These are phyloP conservation scores for Lepidurus apus DNA, from an alignment of 1,140 invertebrate species.

Conservation along the genomic window DNA sequence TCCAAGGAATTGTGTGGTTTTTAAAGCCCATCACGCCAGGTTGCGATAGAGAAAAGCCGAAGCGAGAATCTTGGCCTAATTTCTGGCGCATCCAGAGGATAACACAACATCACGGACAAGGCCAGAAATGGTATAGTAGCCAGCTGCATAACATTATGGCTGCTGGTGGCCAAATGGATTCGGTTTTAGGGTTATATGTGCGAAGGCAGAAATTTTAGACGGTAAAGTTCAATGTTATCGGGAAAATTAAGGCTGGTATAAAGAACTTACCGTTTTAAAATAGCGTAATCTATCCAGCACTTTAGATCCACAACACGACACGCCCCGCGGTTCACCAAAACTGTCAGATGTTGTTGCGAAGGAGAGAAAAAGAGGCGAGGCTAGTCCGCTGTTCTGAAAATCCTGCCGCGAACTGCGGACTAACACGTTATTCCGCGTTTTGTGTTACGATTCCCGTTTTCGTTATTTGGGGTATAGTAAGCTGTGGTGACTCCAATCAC, in stretches of 20 bases:
- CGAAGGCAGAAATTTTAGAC: not conserved
- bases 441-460: too few relatives aligned
- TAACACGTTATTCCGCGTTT: too few relatives aligned
- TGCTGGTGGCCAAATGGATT: not conserved
- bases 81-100: not conserved
- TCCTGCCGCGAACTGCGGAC: too few relatives aligned
- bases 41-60: too few relatives aligned
- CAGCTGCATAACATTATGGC: slow-evolving; percentile 21
- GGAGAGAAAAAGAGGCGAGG: slow-evolving; percentile 1
- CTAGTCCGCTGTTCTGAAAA: not conserved
- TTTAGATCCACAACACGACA: slow-evolving; percentile 21
- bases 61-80: not conserved
- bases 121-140: not conserved
- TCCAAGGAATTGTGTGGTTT: too few relatives aligned
- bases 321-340: slow-evolving; percentile 11
- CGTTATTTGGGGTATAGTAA: too few relatives aligned
- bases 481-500: too few relatives aligned
- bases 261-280: not conserved
- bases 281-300: slow-evolving; percentile 21
- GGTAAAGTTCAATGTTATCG: not conserved
- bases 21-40: too few relatives aligned
- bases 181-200: not conserved
- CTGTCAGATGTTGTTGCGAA: slow-evolving; percentile 21
- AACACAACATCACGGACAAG: not conserved
- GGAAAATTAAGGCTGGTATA: not conserved